Evolutionary conservation across 2,113 vertebrate genomes (phyloP), one percentile per base, ranked within the genome.

Genomic region (Callospermophilus lateralis): DNA sequence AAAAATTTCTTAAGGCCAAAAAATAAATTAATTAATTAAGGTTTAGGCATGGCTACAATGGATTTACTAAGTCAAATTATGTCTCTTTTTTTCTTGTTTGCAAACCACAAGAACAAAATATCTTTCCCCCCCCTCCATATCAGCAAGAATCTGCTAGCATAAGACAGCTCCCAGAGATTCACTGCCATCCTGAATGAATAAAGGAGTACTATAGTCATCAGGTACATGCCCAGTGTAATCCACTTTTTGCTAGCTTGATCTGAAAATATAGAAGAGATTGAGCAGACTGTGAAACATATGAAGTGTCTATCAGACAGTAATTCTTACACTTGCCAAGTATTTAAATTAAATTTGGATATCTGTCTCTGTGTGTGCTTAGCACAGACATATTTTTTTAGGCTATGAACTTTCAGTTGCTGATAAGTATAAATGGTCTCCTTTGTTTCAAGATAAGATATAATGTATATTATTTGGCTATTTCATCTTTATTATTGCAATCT

Each of bases 281-380:
- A 96, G 53, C 51, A 90, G 83, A 95, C 58, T 34, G 87, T 63
- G 42, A 80, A 93, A 76, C 97, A 98, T 84, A 63, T 93, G 26
- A 45, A 91, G 22, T 96, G 97, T 97, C 97, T 86, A 48, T 97
- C 93, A 97, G 48, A 80, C 93, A 95, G 80, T 89, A 72, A 32
- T 95, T 93, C 58, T 26, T 77, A 10, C 2, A 81, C 96, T 85
- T 95, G 94, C 65, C 97, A 97, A 94, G 28, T 87, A 37, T 74
- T 97, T 97, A 84, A 98, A 98, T 97, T 97, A 97, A 97, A 96
- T 94, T 67, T 90, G 55, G 90, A 8, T 88, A 68, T 97, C 89
- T 96, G 95, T 83, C 34, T 83, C 80, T 48, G 8, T 58, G 65
- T 96, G 74, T 93, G 34, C 90, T 97, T 97, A 91, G 93, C 83